phyloP scores from a whole-genome alignment of 2,113 vertebrate species.

The Atherinomorus stipes region DNA sequence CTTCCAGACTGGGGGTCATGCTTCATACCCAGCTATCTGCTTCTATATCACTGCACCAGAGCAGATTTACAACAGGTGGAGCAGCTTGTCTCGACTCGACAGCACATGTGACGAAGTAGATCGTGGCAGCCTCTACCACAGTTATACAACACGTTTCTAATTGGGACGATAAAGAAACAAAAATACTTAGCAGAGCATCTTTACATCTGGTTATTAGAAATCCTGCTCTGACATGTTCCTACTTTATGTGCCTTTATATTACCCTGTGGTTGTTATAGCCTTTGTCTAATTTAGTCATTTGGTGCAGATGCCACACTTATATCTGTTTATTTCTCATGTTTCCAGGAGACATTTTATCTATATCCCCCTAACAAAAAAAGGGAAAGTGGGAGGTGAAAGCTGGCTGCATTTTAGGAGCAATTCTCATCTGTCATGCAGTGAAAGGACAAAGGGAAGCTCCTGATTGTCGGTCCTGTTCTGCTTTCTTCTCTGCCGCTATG shows the following conservation, averaged over 20 bases:
- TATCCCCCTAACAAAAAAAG: conserved; percentile 32
- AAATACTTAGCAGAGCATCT: conserved; percentile 28
- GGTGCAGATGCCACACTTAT: conserved; percentile 38
- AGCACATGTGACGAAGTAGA: conserved; percentile 29
- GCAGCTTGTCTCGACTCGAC: background rate
- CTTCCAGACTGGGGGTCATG: conserved; percentile 3
- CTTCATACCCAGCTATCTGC: conserved; percentile 31
- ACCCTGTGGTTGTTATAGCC: conserved; percentile 13
- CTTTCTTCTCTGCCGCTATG: conserved; percentile 47
- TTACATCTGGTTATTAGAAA: conserved; percentile 6
- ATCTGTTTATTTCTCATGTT: conserved; percentile 47
- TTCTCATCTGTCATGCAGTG: conserved; percentile 61
- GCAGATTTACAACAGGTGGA: conserved; percentile 50
- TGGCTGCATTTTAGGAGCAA: conserved; percentile 42
- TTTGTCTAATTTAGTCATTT: conserved; percentile 41
- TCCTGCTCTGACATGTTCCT: conserved; percentile 6
- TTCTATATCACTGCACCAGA: background rate
- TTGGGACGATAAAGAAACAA: background rate
- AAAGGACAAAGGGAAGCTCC: conserved; percentile 66
- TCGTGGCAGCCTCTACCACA: conserved; percentile 5
- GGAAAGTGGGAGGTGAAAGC: conserved; percentile 44
- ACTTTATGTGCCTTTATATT: background rate
- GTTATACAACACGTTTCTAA: conserved; percentile 48
- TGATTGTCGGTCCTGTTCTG: conserved; percentile 40
- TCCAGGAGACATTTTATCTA: conserved; percentile 50